phyloP scores from a whole-genome alignment of 2,888 invertebrate species.

The Helleia helle region DNA sequence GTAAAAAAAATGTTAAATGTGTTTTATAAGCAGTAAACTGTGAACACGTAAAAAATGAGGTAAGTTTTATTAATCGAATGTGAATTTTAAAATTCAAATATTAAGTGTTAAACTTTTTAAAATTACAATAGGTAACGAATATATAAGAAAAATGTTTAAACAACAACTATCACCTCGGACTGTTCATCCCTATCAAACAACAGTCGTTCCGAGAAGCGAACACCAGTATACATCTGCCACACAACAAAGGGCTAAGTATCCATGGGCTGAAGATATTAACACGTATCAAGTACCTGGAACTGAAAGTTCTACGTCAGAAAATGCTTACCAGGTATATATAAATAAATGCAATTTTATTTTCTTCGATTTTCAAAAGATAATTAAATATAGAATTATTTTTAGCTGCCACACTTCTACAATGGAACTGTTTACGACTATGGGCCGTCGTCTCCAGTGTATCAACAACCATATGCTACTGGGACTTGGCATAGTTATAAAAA shows the following conservation, averaged over 20 bases:
- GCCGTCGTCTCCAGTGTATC: conserved; percentile 63
- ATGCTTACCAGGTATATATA: conserved; percentile 55
- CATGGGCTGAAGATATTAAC: conserved; percentile 60
- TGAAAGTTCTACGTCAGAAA: conserved; percentile 66
- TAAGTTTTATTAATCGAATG: no score
- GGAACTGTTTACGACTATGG: conserved; percentile 46
- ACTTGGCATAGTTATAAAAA: conserved; percentile 53
- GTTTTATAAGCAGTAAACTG: no score
- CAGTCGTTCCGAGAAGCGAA: conserved; percentile 60
- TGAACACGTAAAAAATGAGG: no score
- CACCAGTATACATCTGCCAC: conserved; percentile 57
- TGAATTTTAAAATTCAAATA: not conserved
- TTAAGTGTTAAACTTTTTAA: not conserved
- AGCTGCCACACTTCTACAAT: conserved; percentile 60
- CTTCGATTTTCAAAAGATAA: not conserved
- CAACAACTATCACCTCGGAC: conserved; percentile 61
- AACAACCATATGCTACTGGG: conserved; percentile 56
- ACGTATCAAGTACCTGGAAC: conserved; percentile 57
- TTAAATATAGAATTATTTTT: conserved; percentile 21
- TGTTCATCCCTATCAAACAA: conserved; percentile 67
- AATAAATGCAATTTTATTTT: not conserved
- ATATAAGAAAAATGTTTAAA: conserved; percentile 54
- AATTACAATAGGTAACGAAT: conserved; percentile 12
- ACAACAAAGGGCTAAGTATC: conserved; percentile 62
- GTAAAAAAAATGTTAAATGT: no score